Conservation (phyloP, 2,888 invertebrate species). For the Mallateleia sp. region DNA sequence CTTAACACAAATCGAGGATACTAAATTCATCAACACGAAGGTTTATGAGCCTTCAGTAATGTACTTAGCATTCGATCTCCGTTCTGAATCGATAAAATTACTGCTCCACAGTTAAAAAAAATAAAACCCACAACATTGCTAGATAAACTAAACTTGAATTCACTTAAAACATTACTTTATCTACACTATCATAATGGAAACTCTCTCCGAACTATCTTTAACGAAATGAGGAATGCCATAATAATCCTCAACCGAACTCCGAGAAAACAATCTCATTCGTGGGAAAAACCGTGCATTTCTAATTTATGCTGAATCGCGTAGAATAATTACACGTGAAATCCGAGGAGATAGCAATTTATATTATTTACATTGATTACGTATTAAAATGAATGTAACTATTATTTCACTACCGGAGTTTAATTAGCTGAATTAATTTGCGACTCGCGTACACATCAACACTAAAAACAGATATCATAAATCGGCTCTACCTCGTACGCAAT, state of each 20-base stretch:
- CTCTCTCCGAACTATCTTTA: neutral
- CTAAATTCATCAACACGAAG: neutral
- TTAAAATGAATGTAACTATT: constrained; percentile 69
- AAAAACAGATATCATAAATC: constrained; percentile 40
- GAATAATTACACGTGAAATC: constrained; percentile 59
- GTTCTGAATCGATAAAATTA: neutral
- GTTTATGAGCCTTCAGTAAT: neutral
- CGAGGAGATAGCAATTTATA: constrained; percentile 56
- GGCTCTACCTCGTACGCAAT: constrained; percentile 31
- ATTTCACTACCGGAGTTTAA: constrained; percentile 69
- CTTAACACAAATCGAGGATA: neutral
- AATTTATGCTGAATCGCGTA: constrained; percentile 35
- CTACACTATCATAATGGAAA: neutral
- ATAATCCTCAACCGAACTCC: constrained; percentile 42
- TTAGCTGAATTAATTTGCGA: constrained; percentile 69
- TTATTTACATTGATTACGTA: constrained; percentile 49
- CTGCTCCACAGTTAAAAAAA: neutral
- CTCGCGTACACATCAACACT: constrained; percentile 48
- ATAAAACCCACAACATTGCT: neutral
- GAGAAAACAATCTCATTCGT: constrained; percentile 53
- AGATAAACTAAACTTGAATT: neutral
- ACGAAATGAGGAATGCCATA: constrained; percentile 48
- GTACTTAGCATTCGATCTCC: constrained; percentile 5
- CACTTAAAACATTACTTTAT: neutral
- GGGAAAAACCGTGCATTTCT: constrained; percentile 45